phyloP scores from a whole-genome alignment of 2,888 invertebrate genomes.

The Ernsta delagoae region DNA sequence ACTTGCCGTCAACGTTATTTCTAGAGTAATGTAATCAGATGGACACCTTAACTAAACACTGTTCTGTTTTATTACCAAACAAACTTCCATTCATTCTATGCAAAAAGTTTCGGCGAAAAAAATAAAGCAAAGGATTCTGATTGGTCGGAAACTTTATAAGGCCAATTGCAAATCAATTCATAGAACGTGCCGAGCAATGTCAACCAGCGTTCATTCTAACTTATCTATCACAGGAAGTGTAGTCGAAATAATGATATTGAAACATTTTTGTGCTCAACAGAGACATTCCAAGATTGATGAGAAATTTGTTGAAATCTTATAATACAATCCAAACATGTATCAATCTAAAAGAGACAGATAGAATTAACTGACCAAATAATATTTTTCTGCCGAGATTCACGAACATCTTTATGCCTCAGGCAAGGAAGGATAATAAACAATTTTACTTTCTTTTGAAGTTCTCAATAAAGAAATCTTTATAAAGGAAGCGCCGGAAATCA shows the following conservation, averaged over 20 bases:
- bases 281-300: neutral
- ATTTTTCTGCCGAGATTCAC: slow-evolving; percentile 4
- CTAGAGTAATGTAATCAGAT: too few species aligned
- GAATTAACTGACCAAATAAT: neutral
- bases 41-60: too few species aligned
- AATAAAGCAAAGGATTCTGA: too few species aligned
- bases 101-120: too few species aligned
- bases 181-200: too few species aligned
- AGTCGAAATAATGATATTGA: neutral
- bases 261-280: neutral
- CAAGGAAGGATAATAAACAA: slow-evolving; percentile 7
- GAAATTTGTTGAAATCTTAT: neutral
- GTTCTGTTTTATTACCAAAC: too few species aligned
- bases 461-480: slow-evolving; percentile 29
- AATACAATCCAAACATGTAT: neutral
- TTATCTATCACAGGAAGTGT: neutral
- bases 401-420: neutral
- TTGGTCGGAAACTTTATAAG: too few species aligned
- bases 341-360: neutral
- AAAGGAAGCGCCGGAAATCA: slow-evolving; percentile 48
- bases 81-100: too few species aligned
- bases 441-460: slow-evolving; percentile 14
- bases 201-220: too few species aligned
- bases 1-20: too few species aligned
- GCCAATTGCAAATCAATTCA: too few species aligned